Evolutionary conservation across 2,113 vertebrate species (phyloP).

Genomic region (Neolamprologus hecqui): DNA sequence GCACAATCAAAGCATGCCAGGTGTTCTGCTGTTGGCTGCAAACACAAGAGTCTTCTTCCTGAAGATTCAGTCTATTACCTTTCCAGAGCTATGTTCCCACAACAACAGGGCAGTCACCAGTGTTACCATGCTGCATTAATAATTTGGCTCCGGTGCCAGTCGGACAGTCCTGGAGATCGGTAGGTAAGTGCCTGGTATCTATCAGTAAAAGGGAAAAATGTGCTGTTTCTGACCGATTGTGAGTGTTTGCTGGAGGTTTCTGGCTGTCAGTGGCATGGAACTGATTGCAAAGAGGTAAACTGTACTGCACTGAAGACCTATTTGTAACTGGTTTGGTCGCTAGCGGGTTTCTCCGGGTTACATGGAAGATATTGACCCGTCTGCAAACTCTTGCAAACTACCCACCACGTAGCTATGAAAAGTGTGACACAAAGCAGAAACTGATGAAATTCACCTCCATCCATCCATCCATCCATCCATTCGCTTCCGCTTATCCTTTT

Average conservation of each 20-base stretch:
- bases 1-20: not conserved
- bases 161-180: not conserved
- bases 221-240: not conserved
- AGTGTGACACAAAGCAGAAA: not conserved
- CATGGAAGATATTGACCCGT: not conserved
- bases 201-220: not conserved
- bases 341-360: not conserved
- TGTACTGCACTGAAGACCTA: not conserved
- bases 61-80: not conserved
- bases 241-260: rapidly evolving
- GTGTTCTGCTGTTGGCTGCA: not conserved
- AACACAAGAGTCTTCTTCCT: not conserved
- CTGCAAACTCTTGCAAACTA: not conserved
- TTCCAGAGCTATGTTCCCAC: not conserved
- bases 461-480: no score
- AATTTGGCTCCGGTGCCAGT: not conserved
- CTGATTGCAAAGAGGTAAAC: not conserved
- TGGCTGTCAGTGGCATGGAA: not conserved
- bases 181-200: not conserved
- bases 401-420: not conserved
- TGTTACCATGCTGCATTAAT: not conserved
- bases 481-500: no score
- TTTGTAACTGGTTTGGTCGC: rapidly evolving
- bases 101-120: not conserved
- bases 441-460: not conserved